phyloP scores from a whole-genome alignment of 2,797 vertebrate genomes.

The Meriones psammophilus region DNA sequence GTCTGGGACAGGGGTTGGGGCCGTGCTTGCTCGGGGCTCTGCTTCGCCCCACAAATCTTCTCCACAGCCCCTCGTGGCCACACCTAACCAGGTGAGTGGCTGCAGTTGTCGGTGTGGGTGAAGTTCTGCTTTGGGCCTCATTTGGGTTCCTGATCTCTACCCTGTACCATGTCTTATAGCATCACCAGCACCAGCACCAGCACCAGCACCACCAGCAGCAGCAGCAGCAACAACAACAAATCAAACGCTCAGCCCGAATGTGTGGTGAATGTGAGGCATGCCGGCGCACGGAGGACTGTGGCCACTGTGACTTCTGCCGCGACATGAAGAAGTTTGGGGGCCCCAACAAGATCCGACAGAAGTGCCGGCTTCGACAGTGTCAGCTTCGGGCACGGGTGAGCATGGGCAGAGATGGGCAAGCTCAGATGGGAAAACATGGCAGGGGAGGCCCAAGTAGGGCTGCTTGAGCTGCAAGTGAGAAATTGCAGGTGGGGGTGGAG shows the following conservation, averaged over 20 bases:
- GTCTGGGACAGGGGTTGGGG: slow-evolving; percentile 78
- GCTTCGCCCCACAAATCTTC: slow-evolving; percentile 84
- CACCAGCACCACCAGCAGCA: background rate
- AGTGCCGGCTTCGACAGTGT: slow-evolving; percentile 96
- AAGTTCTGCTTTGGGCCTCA: background rate
- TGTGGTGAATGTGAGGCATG: slow-evolving; percentile 98
- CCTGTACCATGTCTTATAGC: slow-evolving; percentile 30
- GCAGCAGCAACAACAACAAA: slow-evolving; percentile 85
- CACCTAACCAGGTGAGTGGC: slow-evolving; percentile 81
- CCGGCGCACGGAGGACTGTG: slow-evolving; percentile 95
- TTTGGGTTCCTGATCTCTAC: slow-evolving; percentile 42
- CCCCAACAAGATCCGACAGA: slow-evolving; percentile 98
- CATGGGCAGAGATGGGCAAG: slow-evolving; percentile 62
- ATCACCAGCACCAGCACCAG: slow-evolving; percentile 41
- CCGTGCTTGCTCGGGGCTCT: slow-evolving; percentile 83
- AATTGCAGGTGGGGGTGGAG: background rate
- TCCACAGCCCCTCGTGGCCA: slow-evolving; percentile 81
- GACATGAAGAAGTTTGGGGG: slow-evolving; percentile 99
- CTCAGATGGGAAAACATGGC: background rate
- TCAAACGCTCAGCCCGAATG: slow-evolving; percentile 97
- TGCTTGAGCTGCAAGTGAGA: background rate
- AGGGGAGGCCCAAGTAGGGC: slow-evolving; percentile 34
- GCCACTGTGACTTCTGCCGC: slow-evolving; percentile 97
- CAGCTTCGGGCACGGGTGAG: slow-evolving; percentile 96
- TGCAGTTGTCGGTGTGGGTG: background rate